Percentiles rank a stretch among this genome's conserved stretches.
Evolutionary conservation across 2,888 invertebrate genomes (phyloP).

Genomic region (Ectobius pallidus): DNA sequence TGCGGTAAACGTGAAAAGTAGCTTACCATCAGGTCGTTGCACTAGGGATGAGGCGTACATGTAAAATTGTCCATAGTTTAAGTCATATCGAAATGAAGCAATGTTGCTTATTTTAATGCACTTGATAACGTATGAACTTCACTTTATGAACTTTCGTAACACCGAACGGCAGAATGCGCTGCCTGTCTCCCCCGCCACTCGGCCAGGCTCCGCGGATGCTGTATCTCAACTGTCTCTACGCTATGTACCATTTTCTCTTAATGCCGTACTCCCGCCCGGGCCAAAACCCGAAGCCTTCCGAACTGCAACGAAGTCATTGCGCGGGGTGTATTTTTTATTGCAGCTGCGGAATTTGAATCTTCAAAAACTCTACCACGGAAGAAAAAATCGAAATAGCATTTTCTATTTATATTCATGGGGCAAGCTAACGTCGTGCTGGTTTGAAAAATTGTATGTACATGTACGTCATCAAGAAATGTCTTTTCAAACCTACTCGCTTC

Average conservation of each 20-base stretch:
- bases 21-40: slow-evolving; percentile 6
- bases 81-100: not conserved
- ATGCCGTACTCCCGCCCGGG: slow-evolving; percentile 2
- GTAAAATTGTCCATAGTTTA: not conserved
- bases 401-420: not conserved
- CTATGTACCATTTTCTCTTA: too few species aligned
- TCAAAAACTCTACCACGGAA: not conserved
- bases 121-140: not conserved
- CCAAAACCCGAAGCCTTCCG: not conserved
- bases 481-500: not conserved
- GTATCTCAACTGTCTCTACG: not conserved
- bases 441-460: not conserved
- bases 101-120: not conserved
- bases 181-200: not conserved
- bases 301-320: not conserved
- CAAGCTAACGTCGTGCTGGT: not conserved
- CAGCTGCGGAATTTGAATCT: not conserved
- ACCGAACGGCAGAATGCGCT: not conserved
- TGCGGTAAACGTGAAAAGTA: too few species aligned
- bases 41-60: not conserved
- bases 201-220: not conserved
- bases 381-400: not conserved
- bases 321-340: not conserved
- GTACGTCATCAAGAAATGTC: not conserved
- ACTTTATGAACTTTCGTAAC: not conserved